Conservation (phyloP, 1,140 invertebrate species). For the Cepaea nemoralis region DNA sequence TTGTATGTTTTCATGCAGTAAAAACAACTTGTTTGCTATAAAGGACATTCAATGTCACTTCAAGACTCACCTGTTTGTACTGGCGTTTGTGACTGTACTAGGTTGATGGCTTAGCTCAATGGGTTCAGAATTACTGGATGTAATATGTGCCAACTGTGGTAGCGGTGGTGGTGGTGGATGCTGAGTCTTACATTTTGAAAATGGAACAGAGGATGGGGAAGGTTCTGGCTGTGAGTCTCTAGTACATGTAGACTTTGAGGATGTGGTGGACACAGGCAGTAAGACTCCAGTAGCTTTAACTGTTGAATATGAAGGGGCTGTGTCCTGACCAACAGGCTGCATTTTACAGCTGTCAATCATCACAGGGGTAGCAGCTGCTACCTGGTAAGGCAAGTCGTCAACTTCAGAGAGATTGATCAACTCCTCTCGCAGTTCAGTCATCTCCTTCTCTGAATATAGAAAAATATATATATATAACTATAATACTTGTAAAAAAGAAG, state of each 20-base stretch:
- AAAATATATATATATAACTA: no score
- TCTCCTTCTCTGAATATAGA: slow-evolving; percentile 80
- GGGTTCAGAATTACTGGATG: neutral
- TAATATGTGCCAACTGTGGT: neutral
- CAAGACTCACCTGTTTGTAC: no score
- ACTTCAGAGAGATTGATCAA: slow-evolving; percentile 78
- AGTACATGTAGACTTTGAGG: neutral
- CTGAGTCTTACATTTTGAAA: neutral
- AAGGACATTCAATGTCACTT: no score
- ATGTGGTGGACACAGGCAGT: no score
- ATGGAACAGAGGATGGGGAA: neutral
- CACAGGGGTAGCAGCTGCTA: neutral
- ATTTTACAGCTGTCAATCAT: neutral
- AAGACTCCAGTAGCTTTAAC: no score
- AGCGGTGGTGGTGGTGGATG: neutral
- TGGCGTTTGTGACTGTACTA: no score
- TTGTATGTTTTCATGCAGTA: no score
- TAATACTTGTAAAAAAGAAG: no score
- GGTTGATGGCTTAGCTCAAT: no score
- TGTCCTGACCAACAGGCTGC: neutral
- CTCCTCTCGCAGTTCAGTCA: slow-evolving; percentile 86
- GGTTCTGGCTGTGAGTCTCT: neutral
- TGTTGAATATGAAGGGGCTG: neutral
- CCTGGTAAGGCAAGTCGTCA: slow-evolving; percentile 54
- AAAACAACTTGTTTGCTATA: no score